Evolutionary conservation across 1,140 invertebrate genomes (phyloP), one percentile per base, ranked within the genome.

Genomic region (Drosophila virilis): DNA sequence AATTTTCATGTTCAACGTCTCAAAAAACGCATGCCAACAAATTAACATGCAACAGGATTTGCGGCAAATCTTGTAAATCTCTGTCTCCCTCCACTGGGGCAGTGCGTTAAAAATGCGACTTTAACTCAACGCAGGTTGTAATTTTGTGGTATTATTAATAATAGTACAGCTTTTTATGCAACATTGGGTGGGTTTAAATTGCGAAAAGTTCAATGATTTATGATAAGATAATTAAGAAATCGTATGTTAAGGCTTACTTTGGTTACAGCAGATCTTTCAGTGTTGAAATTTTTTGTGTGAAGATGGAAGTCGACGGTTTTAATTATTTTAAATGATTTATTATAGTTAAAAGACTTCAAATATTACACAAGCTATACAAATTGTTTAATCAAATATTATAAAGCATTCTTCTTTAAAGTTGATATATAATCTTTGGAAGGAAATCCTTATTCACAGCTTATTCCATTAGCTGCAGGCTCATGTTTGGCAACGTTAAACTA

Each of bases 21-120:
- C 4, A 28, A n/a, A 28, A n/a, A 28, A 28, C 3, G n/a, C n/a
- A 7, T 9, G n/a, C n/a, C n/a, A 9, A 9, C 7, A 38, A 59
- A 67, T 67, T 66, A 58, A 37, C 40, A 46, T 57, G 61, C 50
- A 43, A 51, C 55, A 59, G 15, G 58, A 48, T 60, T 60, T 60
- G 32, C 10, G 15, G 51, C 32, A 15, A 33, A 32, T 54, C 13
- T 54, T 13, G 51, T 37, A 50, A 28, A 28, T 28, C 22, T 28
- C 22, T 28, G 22, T 1, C 17, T 17, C 17, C 2, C 22, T 22
- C 22, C 22, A 22, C 22, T 22, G 22, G 22, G 22, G 22, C 22
- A 22, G 0, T 3, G 22, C 22, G 22, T 28, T 28, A 0, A 5
- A 28, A 55, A 55, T 43, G 38, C n/a, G 17, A 22, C 12, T 43